Evolutionary conservation across 2,888 invertebrate species (phyloP).

Genomic region (Drosophila mimetica): DNA sequence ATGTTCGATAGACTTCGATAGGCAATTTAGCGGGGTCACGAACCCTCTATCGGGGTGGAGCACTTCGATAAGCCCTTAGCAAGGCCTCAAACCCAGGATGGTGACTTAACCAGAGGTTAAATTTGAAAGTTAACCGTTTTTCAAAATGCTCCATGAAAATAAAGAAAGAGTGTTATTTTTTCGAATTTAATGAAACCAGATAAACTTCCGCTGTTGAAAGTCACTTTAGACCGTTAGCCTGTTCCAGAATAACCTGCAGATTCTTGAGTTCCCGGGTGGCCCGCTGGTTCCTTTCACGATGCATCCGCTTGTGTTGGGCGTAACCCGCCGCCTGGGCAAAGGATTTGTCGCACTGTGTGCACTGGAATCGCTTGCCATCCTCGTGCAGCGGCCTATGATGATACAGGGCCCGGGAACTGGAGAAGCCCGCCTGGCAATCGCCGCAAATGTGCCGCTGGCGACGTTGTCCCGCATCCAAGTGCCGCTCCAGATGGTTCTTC

Average conservation of each 20-base stretch:
- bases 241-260: not conserved
- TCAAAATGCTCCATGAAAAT: not conserved
- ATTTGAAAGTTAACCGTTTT: not conserved
- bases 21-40: not conserved
- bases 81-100: not conserved
- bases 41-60: no score
- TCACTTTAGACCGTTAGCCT: not conserved
- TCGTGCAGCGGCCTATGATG: slow-evolving; percentile 69
- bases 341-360: slow-evolving; percentile 62
- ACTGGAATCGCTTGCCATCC: slow-evolving; percentile 67
- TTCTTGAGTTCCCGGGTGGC: slow-evolving; percentile 29
- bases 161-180: not conserved
- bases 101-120: no score
- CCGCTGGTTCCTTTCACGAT: slow-evolving; percentile 49
- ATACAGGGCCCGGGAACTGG: slow-evolving; percentile 67
- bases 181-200: not conserved
- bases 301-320: slow-evolving; percentile 75
- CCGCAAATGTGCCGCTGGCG: slow-evolving; percentile 54
- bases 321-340: slow-evolving; percentile 76
- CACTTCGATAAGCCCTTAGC: no score
- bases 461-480: slow-evolving; percentile 48
- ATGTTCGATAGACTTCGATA: slow-evolving; percentile 2
- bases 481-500: slow-evolving; percentile 58
- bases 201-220: not conserved
- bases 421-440: slow-evolving; percentile 67